phyloP scores from a whole-genome alignment of 2,888 invertebrate species.

The Himalopsyche kuldschensis region DNA sequence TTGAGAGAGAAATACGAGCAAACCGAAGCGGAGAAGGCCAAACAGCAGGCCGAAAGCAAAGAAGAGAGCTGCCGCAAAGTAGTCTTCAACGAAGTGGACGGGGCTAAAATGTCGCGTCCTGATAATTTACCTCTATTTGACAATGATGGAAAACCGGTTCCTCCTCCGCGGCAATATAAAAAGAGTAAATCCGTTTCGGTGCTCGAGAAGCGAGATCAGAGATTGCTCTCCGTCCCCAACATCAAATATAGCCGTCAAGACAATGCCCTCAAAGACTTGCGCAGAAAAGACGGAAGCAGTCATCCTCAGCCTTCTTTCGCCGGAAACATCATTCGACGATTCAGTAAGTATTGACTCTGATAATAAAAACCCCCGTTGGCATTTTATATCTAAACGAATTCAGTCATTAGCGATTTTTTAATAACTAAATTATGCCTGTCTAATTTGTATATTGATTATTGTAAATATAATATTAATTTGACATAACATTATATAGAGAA shows the following conservation, averaged over 20 bases:
- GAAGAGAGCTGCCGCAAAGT: conserved; percentile 42
- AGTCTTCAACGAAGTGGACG: conserved; percentile 43
- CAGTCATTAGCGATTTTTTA: not conserved
- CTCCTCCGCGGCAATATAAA: conserved; percentile 59
- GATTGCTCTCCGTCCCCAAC: conserved; percentile 77
- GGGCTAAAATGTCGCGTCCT: conserved; percentile 56
- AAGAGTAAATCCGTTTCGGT: conserved; percentile 48
- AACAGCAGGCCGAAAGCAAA: conserved; percentile 50
- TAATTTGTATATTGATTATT: not conserved
- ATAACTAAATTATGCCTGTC: not conserved
- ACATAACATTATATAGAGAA: not conserved
- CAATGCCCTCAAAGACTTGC: conserved; percentile 57
- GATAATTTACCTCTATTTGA: conserved; percentile 66
- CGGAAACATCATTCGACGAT: conserved; percentile 78
- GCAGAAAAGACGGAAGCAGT: conserved; percentile 57
- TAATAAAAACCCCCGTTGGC: not conserved
- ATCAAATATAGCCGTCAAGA: conserved; percentile 64
- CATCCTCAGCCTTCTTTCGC: conserved; percentile 63
- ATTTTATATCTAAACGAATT: not conserved
- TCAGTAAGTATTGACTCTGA: conserved; percentile 73
- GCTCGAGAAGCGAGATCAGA: conserved; percentile 62
- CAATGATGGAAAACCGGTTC: conserved; percentile 55
- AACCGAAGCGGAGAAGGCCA: conserved; percentile 32
- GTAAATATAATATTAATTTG: not conserved
- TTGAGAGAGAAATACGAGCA: conserved; percentile 47